A percentile compares a stretch with the other conserved stretches of the same genome.
Conservation (phyloP, 2,113 vertebrate species). For the Semicossyphus pulcher region DNA sequence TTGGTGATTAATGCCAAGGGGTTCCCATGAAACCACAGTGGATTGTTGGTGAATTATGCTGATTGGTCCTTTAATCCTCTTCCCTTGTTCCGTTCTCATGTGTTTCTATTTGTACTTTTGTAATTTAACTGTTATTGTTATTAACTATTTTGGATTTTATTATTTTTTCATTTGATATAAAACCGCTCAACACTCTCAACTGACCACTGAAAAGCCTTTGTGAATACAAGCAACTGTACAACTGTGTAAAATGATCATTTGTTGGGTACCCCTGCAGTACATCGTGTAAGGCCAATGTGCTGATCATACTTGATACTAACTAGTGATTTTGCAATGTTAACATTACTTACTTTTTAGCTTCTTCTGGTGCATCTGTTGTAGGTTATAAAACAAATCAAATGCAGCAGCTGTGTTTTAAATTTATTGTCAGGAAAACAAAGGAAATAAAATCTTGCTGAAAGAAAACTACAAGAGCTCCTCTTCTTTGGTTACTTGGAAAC, state of each 20-base stretch:
- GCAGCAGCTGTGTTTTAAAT: constrained; percentile 35
- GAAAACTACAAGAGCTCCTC: neutral
- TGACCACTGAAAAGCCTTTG: constrained; percentile 20
- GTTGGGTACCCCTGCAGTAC: constrained; percentile 20
- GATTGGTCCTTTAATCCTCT: constrained; percentile 10
- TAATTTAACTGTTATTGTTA: no score
- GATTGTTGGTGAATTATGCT: no score
- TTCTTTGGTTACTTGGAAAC: constrained; percentile 27
- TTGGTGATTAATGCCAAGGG: no score
- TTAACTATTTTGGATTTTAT: no score
- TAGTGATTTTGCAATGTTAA: constrained; percentile 21
- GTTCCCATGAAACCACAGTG: no score
- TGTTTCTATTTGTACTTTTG: neutral
- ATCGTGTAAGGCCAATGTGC: constrained; percentile 17
- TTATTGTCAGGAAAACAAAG: constrained; percentile 24
- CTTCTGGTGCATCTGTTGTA: constrained; percentile 31
- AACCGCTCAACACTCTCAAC: constrained; percentile 15
- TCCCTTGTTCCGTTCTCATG: neutral
- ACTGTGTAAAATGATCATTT: constrained; percentile 33
- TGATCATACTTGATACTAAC: constrained; percentile 25
- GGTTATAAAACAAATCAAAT: constrained; percentile 4
- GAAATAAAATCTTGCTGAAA: constrained; percentile 31
- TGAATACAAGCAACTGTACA: constrained; percentile 39
- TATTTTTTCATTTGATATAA: no score
- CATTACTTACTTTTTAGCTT: constrained; percentile 9